These are phyloP conservation scores for Condylura cristata DNA, from an alignment of 2,113 vertebrate species.

Conservation along the genomic window DNA sequence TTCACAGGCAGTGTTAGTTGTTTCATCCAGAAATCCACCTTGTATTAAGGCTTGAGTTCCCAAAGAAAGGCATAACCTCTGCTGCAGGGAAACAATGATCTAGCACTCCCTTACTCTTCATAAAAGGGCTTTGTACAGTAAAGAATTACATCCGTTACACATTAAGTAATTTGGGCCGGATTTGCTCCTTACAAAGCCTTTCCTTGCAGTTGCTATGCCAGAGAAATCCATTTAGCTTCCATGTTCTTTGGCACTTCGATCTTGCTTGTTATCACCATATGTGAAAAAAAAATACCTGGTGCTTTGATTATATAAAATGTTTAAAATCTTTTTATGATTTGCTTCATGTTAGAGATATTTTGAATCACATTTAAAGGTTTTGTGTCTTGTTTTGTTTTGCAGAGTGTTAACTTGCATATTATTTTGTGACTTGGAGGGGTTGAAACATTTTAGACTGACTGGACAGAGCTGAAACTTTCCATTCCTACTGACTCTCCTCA, in stretches of 20 bases:
- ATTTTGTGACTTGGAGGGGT: slow-evolving; percentile 57
- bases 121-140: slow-evolving; percentile 45
- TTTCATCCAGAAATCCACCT: slow-evolving; percentile 46
- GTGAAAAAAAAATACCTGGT: slow-evolving; percentile 28
- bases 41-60: slow-evolving; percentile 17
- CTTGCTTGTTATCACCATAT: slow-evolving; percentile 44
- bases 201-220: slow-evolving; percentile 32
- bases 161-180: slow-evolving; percentile 20
- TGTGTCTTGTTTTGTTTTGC: not conserved
- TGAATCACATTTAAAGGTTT: slow-evolving; percentile 40
- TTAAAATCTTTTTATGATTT: slow-evolving; percentile 15
- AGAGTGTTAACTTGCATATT: slow-evolving; percentile 59
- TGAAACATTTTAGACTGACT: slow-evolving; percentile 58
- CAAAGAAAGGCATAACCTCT: slow-evolving; percentile 27
- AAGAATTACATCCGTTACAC: slow-evolving; percentile 21
- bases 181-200: not conserved
- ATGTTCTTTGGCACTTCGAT: slow-evolving; percentile 35
- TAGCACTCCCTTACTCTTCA: slow-evolving; percentile 46
- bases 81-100: slow-evolving; percentile 51
- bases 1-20: not conserved
- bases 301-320: slow-evolving; percentile 26
- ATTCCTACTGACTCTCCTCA: slow-evolving; percentile 59
- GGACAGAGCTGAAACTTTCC: slow-evolving; percentile 57
- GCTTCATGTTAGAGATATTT: slow-evolving; percentile 45
- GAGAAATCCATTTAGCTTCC: slow-evolving; percentile 46